phyloP scores from a whole-genome alignment of 2,797 vertebrate species.

The Simalia tracyae region DNA sequence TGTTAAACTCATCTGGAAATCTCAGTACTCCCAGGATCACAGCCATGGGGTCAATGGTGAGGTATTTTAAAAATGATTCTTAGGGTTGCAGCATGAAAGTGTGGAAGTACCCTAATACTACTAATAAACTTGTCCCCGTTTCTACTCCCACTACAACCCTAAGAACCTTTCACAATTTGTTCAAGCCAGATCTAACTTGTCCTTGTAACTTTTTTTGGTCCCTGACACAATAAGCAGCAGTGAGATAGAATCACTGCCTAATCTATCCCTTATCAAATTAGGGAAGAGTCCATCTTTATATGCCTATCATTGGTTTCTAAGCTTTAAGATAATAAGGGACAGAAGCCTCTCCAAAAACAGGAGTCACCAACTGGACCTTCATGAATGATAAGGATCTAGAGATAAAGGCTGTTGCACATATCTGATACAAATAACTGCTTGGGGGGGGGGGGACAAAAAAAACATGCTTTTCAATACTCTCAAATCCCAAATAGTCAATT shows the following conservation, averaged over 20 bases:
- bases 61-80: not conserved
- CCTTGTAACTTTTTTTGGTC: not conserved
- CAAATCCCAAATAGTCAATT: not conserved
- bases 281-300: not conserved
- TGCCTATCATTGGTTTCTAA: not conserved
- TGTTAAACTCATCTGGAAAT: not conserved
- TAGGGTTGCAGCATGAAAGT: not conserved
- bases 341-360: not conserved
- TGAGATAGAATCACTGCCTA: not conserved
- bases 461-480: not conserved
- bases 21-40: not conserved
- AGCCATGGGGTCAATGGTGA: not conserved
- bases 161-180: not conserved
- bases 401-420: not conserved
- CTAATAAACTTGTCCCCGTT: not conserved
- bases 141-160: not conserved
- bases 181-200: not conserved
- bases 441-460: not conserved
- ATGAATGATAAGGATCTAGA: not conserved
- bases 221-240: not conserved
- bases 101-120: not conserved
- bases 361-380: not conserved
- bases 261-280: not conserved
- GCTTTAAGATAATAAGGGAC: not conserved
- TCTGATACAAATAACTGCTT: not conserved